These are phyloP conservation scores for Pitta sordida DNA, from an alignment of 2,113 vertebrate genomes.

Conservation along the genomic window DNA sequence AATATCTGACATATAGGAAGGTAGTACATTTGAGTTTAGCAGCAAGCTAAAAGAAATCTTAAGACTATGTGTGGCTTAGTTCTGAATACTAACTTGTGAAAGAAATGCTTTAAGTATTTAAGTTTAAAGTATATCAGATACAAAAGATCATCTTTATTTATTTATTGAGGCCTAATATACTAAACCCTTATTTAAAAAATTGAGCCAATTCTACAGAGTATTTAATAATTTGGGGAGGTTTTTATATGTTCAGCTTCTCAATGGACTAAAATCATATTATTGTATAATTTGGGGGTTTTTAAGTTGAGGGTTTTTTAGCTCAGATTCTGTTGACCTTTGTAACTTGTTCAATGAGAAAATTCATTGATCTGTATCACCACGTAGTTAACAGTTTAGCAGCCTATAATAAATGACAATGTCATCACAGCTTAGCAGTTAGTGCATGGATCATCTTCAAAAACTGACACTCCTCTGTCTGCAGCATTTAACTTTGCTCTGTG, in stretches of 20 bases:
- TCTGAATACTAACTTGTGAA: background rate
- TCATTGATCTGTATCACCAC: constrained; percentile 50
- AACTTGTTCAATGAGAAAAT: constrained; percentile 62
- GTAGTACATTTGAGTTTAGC: background rate
- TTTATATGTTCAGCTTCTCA: background rate
- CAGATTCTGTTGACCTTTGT: constrained; percentile 56
- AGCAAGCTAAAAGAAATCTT: background rate
- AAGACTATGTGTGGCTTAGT: background rate
- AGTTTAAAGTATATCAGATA: background rate
- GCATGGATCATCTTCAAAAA: constrained; percentile 65
- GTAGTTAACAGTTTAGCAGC: constrained; percentile 59
- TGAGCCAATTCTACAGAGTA: background rate
- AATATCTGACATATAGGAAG: background rate
- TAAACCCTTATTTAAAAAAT: background rate
- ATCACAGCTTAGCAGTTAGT: constrained; percentile 63
- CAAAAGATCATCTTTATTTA: background rate
- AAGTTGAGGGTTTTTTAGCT: background rate
- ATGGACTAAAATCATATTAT: background rate
- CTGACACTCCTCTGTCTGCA: constrained; percentile 28
- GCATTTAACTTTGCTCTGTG: constrained; percentile 53
- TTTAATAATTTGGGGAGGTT: background rate
- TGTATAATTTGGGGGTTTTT: background rate
- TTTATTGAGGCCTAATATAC: background rate
- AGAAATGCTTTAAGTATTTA: background rate
- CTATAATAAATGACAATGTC: constrained; percentile 71